Conservation (phyloP, 2,888 invertebrate genomes). For the Dastarcus helophoroides region DNA sequence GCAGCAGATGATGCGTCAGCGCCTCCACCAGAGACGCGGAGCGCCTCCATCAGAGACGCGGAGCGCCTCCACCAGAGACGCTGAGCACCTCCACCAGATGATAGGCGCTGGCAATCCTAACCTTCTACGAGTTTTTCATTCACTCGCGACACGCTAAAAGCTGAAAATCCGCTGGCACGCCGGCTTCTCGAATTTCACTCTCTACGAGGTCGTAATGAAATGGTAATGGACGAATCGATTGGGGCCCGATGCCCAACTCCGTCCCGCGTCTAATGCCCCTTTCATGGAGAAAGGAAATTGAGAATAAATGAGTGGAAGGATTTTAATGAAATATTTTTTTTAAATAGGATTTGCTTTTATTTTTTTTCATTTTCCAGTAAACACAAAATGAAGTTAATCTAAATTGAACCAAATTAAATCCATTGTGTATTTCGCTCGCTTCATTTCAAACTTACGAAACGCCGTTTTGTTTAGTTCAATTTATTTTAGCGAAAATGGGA, state of each 20-base stretch:
- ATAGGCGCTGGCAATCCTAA: too few relatives aligned
- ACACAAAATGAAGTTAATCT: slow-evolving; percentile 37
- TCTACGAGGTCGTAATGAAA: slow-evolving; percentile 16
- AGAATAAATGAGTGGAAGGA: slow-evolving; percentile 36
- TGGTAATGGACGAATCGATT: slow-evolving; percentile 19
- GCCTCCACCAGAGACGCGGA: too few relatives aligned
- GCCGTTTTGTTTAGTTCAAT: too few relatives aligned
- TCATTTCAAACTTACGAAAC: slow-evolving; percentile 12
- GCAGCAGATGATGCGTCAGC: too few relatives aligned
- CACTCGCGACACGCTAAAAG: too few relatives aligned
- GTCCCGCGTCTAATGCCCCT: background rate
- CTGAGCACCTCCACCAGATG: too few relatives aligned
- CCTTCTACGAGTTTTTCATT: too few relatives aligned
- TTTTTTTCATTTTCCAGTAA: slow-evolving; percentile 23
- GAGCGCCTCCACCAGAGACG: too few relatives aligned
- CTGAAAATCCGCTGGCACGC: too few relatives aligned
- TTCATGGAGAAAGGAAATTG: slow-evolving; percentile 20
- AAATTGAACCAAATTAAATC: slow-evolving; percentile 39
- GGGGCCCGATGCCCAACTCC: slow-evolving; percentile 8
- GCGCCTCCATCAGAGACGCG: too few relatives aligned
- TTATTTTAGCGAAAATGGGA: too few relatives aligned
- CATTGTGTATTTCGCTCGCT: slow-evolving; percentile 29
- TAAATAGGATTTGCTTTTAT: slow-evolving; percentile 27
- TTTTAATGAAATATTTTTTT: slow-evolving; percentile 36
- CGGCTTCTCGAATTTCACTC: too few relatives aligned